Conservation (phyloP, 2,113 vertebrate species). For the Potamarius usumacintae region DNA sequence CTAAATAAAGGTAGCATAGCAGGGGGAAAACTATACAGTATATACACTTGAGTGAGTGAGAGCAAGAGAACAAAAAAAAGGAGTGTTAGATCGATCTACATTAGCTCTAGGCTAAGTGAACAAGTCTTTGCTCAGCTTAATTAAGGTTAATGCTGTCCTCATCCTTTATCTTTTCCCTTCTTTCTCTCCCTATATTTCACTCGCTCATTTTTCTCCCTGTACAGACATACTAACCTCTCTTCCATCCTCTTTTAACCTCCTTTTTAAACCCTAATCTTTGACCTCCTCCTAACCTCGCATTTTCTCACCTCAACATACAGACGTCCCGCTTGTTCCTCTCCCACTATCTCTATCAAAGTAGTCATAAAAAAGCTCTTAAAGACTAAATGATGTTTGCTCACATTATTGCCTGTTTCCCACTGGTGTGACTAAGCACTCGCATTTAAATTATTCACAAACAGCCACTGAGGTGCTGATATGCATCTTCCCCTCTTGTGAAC, state of each 20-base stretch:
- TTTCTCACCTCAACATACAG: conserved; percentile 6
- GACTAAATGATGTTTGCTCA: conserved; percentile 61
- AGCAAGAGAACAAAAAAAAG: conserved; percentile 35
- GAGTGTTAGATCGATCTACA: conserved; percentile 61
- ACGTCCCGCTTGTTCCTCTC: not conserved
- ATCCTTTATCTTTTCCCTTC: conserved; percentile 61
- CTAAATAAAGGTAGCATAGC: conserved; percentile 22
- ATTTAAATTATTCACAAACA: conserved; percentile 72
- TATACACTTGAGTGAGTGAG: conserved; percentile 33
- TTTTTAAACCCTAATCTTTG: conserved; percentile 42
- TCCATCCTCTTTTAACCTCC: not conserved
- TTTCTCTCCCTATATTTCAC: conserved; percentile 20
- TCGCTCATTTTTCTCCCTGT: conserved; percentile 12
- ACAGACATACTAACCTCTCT: conserved; percentile 5
- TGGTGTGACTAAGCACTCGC: conserved; percentile 69
- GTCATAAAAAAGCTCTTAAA: conserved; percentile 55
- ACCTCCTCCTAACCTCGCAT: conserved; percentile 22
- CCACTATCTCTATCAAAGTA: conserved; percentile 38
- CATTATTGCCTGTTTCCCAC: conserved; percentile 64
- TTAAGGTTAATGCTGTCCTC: conserved; percentile 66
- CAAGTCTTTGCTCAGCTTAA: conserved; percentile 62
- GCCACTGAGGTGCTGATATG: conserved; percentile 54
- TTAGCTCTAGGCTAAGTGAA: conserved; percentile 61
- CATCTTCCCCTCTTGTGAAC: conserved; percentile 47
- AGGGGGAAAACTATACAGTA: conserved; percentile 1